phyloP scores from a whole-genome alignment of 1,140 invertebrate genomes.

The Euura lappo region DNA sequence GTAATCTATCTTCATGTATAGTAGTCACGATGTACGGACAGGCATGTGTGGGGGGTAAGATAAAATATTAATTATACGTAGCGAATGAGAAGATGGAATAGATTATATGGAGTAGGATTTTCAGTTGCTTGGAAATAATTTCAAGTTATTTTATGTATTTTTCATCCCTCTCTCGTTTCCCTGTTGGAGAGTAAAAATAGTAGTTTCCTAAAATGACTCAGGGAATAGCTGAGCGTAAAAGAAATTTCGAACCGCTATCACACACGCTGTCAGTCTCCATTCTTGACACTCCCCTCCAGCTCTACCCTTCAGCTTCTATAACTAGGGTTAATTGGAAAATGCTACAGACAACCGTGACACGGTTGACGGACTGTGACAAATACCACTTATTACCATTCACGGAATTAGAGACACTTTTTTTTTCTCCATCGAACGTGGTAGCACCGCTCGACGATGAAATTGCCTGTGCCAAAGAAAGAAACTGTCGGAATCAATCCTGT shows the following conservation, averaged over 20 bases:
- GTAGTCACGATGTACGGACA: no score
- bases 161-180: not conserved
- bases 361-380: conserved; percentile 5
- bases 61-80: no score
- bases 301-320: conserved; percentile 2
- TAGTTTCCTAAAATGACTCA: not conserved
- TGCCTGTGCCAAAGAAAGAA: conserved; percentile 6
- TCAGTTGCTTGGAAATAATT: no score
- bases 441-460: not conserved
- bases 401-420: not conserved
- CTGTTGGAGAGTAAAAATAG: not conserved
- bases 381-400: conserved; percentile 1
- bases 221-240: not conserved
- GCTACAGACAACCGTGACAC: conserved; percentile 1
- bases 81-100: no score
- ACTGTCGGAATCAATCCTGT: not conserved
- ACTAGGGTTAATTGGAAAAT: conserved; percentile 4
- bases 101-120: no score
- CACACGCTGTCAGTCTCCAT: not conserved
- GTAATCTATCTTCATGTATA: no score
- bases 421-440: not conserved
- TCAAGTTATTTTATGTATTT: not conserved
- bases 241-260: not conserved
- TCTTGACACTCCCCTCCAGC: not conserved
- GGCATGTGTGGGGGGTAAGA: no score